Conservation (phyloP, 2,797 vertebrate genomes). For the Cephalopachus bancanus region DNA sequence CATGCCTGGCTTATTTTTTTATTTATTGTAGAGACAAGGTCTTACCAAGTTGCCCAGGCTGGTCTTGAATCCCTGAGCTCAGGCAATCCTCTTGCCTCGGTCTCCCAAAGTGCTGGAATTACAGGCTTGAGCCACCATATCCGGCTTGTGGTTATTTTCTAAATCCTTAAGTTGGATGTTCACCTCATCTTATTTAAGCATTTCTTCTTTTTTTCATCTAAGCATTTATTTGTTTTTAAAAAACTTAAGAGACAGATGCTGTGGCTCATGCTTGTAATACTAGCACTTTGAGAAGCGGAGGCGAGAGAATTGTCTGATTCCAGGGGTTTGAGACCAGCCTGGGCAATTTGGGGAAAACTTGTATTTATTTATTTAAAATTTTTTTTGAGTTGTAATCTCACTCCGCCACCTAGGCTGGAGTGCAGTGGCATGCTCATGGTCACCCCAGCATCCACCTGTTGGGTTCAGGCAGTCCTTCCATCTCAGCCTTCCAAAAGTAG, state of each 20-base stretch:
- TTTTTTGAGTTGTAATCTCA: background rate
- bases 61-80: background rate
- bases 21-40: background rate
- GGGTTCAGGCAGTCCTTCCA: background rate
- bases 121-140: background rate
- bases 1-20: background rate
- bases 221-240: background rate
- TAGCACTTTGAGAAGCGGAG: too few relatives aligned
- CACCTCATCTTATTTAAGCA: background rate
- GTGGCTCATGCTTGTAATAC: too few relatives aligned
- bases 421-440: background rate
- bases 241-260: too few relatives aligned
- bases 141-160: conserved; percentile 36
- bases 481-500: background rate
- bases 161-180: background rate
- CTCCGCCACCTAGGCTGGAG: background rate
- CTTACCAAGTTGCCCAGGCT: background rate
- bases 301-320: too few relatives aligned
- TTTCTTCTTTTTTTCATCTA: conserved; percentile 21
- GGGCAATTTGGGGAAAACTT: too few relatives aligned
- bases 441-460: background rate
- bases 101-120: background rate
- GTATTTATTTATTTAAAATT: too few relatives aligned
- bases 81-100: background rate
- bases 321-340: too few relatives aligned